These are phyloP conservation scores for Pandion haliaetus DNA, from an alignment of 2,113 vertebrate species.

Conservation along the genomic window DNA sequence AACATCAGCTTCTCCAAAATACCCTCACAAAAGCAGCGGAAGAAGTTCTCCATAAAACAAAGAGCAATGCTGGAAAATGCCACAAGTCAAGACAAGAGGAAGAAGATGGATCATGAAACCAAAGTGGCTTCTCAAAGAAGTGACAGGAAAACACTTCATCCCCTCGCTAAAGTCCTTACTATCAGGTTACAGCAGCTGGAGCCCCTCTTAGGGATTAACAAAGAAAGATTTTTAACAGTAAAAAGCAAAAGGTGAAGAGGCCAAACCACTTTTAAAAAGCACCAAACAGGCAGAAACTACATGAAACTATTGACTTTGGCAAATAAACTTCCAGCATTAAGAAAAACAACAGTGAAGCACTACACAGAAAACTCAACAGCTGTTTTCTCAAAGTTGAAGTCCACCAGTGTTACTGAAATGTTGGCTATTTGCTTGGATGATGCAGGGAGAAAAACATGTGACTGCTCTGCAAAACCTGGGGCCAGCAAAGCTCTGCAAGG, in stretches of 20 bases:
- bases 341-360: neutral
- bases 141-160: neutral
- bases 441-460: neutral
- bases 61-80: neutral
- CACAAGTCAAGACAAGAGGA: neutral
- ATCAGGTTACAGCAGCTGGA: neutral
- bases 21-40: neutral
- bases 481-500: neutral
- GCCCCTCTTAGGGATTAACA: neutral
- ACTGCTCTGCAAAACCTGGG: neutral
- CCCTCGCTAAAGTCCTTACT: accelerated
- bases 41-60: neutral
- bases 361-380: neutral
- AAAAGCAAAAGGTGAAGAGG: neutral
- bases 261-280: neutral
- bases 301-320: neutral
- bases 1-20: neutral
- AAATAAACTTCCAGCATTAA: neutral
- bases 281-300: neutral
- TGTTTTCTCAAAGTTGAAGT: neutral
- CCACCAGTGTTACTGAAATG: neutral
- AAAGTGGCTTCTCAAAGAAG: neutral
- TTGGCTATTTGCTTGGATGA: neutral
- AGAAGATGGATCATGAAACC: neutral
- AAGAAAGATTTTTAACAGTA: neutral